A percentile compares a stretch with the other conserved stretches of the same genome.
Conservation (phyloP, 2,113 vertebrate species). For the Crotalus helleri region DNA sequence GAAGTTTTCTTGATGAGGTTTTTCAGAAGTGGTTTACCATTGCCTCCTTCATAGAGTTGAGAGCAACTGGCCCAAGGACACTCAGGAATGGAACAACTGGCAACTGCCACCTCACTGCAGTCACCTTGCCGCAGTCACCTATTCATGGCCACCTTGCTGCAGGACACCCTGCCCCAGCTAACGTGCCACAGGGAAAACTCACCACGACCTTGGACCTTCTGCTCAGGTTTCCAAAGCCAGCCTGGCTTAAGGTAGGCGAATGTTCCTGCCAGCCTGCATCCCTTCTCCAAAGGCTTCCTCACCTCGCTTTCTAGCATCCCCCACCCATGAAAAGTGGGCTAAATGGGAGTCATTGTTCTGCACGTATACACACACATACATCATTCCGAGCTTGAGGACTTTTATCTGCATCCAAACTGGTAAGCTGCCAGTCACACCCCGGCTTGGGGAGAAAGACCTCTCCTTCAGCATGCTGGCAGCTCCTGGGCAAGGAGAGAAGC, state of each 20-base stretch:
- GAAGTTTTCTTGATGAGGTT: not conserved
- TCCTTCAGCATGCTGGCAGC: not conserved
- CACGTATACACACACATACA: not conserved
- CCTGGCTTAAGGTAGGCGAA: not conserved
- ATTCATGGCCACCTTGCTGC: not conserved
- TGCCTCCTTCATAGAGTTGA: not conserved
- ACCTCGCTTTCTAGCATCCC: not conserved
- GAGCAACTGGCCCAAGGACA: not conserved
- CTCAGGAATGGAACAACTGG: not conserved
- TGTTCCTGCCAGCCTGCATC: not conserved
- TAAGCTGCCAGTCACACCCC: not conserved
- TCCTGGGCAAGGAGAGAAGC: not conserved
- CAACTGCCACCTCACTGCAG: not conserved
- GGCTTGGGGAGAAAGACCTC: not conserved
- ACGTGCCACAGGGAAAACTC: no score
- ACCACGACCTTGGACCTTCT: not conserved
- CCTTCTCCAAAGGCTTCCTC: not conserved
- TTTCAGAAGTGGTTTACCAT: not conserved
- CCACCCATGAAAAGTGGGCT: not conserved
- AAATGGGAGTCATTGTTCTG: not conserved
- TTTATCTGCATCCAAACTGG: not conserved
- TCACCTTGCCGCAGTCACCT: not conserved
- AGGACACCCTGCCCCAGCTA: not conserved
- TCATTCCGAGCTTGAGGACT: not conserved
- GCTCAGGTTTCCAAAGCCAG: not conserved